Base-by-base conservation (phyloP, 2,888 invertebrate species). In the Plebejus argus region DNA sequence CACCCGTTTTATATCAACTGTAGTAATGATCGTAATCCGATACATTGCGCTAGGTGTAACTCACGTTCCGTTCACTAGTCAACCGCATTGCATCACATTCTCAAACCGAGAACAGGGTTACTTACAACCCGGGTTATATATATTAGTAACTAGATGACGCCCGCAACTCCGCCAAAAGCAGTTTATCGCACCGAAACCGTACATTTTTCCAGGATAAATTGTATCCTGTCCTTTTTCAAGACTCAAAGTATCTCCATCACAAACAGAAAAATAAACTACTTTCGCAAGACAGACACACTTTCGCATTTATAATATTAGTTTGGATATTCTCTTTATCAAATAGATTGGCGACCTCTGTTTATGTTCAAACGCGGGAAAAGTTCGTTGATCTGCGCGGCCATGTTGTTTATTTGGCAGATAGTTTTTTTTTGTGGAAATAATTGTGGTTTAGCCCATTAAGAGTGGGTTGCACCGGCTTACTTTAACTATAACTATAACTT, bases 101-200 rank as follows among this genome's bases (percentile, higher is more conserved):
- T 53, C 39, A 70, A 78, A 66, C 78, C 66, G 35, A 74, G 74
- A 74, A 74, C 74, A 74, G 74, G 49, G 53, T 74, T 72, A 72
- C 20, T 45, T 72, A 82, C 85, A 82, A 82, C 82, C 81, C 80
- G 53, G 18, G 53, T 53, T 82, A 82, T 85, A n/a, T n/a, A n/a
- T n/a, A n/a, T 84, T 84, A 79, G 84, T 83, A 85, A 85, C 45
- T 45, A 45, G 45, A 45, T 45, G 45, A 10, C 10, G 8, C 45
- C 45, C 3, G 45, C 12, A 10, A 45, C 10, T 10, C 45, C 45
- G 45, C 10, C 10, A 45, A 45, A 8, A 39, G 10, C 10, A 2
- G 10, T 45, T 45, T 10, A 39, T 39, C 39, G 39, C 10, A 10
- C 10, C 3, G 39, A 3, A 39, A 10, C 39, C 10, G 39, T 39